Base-by-base conservation (phyloP, 2,888 invertebrate species). In the Argyra leucocephala region DNA sequence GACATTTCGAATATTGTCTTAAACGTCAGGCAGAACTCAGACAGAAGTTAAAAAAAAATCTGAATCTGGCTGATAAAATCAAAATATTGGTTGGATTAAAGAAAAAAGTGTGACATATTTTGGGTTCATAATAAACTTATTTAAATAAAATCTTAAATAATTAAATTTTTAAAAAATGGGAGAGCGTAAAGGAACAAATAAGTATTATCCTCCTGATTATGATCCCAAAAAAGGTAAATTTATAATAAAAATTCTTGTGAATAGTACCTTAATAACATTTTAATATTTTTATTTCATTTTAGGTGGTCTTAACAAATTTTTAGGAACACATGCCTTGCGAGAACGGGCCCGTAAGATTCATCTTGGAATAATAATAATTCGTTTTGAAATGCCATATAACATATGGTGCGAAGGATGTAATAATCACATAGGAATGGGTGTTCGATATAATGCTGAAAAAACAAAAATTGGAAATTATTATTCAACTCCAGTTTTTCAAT, bases 331-430 rank as follows among this genome's bases (percentile, higher is more conserved):
- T 85, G 96, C 98, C 1, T 81, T 99, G 57, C 85, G 99, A 36
- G 98, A 99, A 79, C 82, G 99, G 69, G 99, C 98, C 23, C 83
- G 91, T n/a, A 99, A 99, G 78, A 85, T 98, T 3, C 90, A 93
- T 74, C 83, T 93, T 82, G 99, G 98, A 15, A 98, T 99, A 72
- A 86, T 80, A 36, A 78, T 80, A 58, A 80, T 80, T 36, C 86
- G 98, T 62, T 99, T 99, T 83, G 99, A 99, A 82, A 96, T 99
- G 97, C 99, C 99, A 0, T 99, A 96, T 76, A 99, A 99, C 80
- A 98, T 99, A 72, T 99, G 99, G 99, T 99, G 99, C 73, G 93
- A 94, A 57, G 97, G 97, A 64, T 99, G 99, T 77, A 89, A 90
- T 69, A 98, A 95, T 81, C 99, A 98, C 76, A 95, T 99, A 66